phyloP scores from a whole-genome alignment of 1,140 invertebrate genomes.

The Drosophila santomea region DNA sequence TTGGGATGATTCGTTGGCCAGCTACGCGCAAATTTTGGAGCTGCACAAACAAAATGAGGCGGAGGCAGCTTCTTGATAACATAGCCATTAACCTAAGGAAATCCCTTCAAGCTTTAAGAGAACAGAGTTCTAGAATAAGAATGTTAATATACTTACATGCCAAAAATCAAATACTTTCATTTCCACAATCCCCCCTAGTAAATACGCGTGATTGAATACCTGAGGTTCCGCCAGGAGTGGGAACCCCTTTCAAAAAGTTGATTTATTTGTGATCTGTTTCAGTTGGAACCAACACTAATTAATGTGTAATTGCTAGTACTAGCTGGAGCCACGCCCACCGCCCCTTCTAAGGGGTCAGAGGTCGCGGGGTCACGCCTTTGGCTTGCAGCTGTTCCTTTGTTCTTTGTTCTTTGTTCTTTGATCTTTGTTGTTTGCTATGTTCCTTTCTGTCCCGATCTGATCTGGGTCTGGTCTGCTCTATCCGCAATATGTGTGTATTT shows the following conservation, averaged over 20 bases:
- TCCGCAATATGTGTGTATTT: constrained; percentile 79
- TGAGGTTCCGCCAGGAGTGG: constrained; percentile 44
- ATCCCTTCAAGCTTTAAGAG: not conserved
- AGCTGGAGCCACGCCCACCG: constrained; percentile 12
- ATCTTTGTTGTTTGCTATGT: too few species aligned
- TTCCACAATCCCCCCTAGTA: not conserved
- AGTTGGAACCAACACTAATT: constrained; percentile 38
- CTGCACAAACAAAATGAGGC: not conserved
- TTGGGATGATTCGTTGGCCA: constrained; percentile 51
- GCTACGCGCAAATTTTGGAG: constrained; percentile 12
- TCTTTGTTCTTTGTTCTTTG: too few species aligned
- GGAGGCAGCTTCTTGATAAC: not conserved
- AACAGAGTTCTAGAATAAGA: not conserved
- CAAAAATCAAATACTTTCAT: too few species aligned
- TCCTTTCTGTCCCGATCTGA: constrained; percentile 5
- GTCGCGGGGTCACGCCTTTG: constrained; percentile 43
- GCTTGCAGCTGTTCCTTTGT: constrained; percentile 48
- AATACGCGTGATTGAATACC: constrained; percentile 28
- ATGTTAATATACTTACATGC: constrained; percentile 1
- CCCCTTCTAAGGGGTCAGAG: constrained; percentile 6
- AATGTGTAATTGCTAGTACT: constrained; percentile 34
- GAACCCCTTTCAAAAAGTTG: constrained; percentile 58
- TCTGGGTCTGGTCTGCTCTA: constrained; percentile 20
- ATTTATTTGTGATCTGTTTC: constrained; percentile 50
- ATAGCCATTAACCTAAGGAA: not conserved